Percentiles rank a stretch among this genome's conserved stretches.
Conservation (phyloP, 1,140 invertebrate genomes). For the Trichonephila clavipes region DNA sequence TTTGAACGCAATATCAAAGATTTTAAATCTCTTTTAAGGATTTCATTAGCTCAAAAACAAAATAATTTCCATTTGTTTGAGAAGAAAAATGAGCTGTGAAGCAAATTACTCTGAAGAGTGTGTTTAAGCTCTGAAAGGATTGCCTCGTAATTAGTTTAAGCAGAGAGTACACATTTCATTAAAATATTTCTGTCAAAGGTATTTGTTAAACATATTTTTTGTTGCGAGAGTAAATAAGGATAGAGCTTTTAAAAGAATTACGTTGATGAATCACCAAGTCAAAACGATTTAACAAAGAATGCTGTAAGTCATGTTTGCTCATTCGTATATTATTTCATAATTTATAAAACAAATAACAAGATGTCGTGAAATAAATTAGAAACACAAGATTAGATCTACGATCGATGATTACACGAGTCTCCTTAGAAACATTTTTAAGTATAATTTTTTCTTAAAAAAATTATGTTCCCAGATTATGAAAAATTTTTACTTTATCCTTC, state of each 20-base stretch:
- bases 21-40: too few species aligned
- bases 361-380: slow-evolving; percentile 47
- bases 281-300: neutral
- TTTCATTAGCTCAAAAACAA: too few species aligned
- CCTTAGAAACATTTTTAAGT: too few species aligned
- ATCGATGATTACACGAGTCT: neutral
- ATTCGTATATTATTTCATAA: neutral
- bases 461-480: neutral
- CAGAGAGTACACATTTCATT: slow-evolving; percentile 54
- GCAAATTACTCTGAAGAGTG: neutral
- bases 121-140: neutral
- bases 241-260: slow-evolving; percentile 43
- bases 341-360: slow-evolving; percentile 52
- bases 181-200: slow-evolving; percentile 45
- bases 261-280: neutral
- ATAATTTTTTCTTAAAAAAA: neutral
- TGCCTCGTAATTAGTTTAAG: slow-evolving; percentile 49
- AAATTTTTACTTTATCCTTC: neutral
- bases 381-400: slow-evolving; percentile 4
- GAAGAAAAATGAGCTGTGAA: too few species aligned
- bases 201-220: slow-evolving; percentile 22
- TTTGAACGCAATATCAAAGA: too few species aligned
- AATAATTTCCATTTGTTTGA: too few species aligned
- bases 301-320: neutral
- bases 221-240: slow-evolving; percentile 29